Percentiles rank a stretch among this genome's conserved stretches.
Conservation (phyloP, 2,113 vertebrate species). For the Mus musculus region DNA sequence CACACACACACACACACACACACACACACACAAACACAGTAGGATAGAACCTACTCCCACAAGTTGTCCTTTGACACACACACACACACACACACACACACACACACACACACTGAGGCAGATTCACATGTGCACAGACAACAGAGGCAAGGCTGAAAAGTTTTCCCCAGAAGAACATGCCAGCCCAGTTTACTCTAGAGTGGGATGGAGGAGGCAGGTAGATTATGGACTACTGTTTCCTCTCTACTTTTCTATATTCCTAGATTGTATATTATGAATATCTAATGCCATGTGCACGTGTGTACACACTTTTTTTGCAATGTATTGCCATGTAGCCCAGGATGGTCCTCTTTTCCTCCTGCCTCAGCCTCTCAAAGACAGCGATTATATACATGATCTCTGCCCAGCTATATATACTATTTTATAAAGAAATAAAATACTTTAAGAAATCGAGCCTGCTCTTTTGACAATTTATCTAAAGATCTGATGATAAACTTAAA, state of each 20-base stretch:
- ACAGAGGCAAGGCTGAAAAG: background rate
- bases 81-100: background rate
- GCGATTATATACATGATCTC: background rate
- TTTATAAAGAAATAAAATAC: background rate
- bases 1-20: background rate
- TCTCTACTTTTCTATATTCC: background rate
- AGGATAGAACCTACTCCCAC: background rate
- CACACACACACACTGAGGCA: background rate
- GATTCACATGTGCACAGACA: background rate
- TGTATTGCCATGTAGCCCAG: background rate
- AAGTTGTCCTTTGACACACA: background rate
- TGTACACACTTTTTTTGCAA: background rate
- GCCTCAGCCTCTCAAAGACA: background rate
- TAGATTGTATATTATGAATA: background rate
- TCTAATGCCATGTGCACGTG: background rate
- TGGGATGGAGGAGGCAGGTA: background rate
- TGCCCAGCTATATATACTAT: background rate
- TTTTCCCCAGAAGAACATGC: background rate
- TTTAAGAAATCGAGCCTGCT: background rate
- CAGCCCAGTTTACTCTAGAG: background rate
- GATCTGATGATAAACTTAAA: background rate
- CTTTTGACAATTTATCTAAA: constrained; percentile 1
- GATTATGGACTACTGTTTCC: background rate
- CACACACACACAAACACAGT: background rate
- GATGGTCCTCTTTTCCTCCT: background rate